These are phyloP conservation scores for Chionoecetes opilio DNA, from an alignment of 1,140 invertebrate species.

Conservation along the genomic window DNA sequence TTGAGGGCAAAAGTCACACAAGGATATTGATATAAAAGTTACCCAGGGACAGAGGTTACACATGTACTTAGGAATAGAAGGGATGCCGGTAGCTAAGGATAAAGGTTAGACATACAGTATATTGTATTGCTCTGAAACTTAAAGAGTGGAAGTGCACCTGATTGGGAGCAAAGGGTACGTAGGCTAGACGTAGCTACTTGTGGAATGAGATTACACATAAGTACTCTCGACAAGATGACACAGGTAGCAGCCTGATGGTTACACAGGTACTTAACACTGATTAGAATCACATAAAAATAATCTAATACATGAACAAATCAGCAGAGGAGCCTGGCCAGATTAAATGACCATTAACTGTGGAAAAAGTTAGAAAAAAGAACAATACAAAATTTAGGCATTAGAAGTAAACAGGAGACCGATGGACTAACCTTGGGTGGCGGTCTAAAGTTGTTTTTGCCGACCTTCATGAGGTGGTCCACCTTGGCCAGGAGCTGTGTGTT, in stretches of 20 bases:
- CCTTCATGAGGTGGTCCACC: slow-evolving; percentile 99
- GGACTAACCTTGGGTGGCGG: slow-evolving; percentile 93
- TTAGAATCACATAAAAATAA: neutral
- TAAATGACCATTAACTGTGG: too few relatives aligned
- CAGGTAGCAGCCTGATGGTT: neutral
- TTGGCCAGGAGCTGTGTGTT: slow-evolving; percentile 98
- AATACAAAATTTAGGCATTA: neutral
- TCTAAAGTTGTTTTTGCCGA: slow-evolving; percentile 99
- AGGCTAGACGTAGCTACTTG: neutral
- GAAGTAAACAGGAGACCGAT: neutral
- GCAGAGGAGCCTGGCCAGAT: neutral
- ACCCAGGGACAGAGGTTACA: too few relatives aligned
- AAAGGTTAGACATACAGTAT: too few relatives aligned
- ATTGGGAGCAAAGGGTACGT: neutral
- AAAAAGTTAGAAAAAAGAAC: neutral
- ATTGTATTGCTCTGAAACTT: too few relatives aligned
- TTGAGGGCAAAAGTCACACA: too few relatives aligned
- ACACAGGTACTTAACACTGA: neutral
- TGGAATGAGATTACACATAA: neutral
- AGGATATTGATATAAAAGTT: too few relatives aligned
- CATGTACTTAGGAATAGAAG: too few relatives aligned
- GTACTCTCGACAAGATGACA: neutral
- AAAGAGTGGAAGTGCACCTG: neutral
- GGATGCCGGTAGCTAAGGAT: too few relatives aligned
- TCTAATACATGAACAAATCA: neutral